Base-by-base conservation (phyloP, 2,113 vertebrate genomes). In the Aix galericulata region DNA sequence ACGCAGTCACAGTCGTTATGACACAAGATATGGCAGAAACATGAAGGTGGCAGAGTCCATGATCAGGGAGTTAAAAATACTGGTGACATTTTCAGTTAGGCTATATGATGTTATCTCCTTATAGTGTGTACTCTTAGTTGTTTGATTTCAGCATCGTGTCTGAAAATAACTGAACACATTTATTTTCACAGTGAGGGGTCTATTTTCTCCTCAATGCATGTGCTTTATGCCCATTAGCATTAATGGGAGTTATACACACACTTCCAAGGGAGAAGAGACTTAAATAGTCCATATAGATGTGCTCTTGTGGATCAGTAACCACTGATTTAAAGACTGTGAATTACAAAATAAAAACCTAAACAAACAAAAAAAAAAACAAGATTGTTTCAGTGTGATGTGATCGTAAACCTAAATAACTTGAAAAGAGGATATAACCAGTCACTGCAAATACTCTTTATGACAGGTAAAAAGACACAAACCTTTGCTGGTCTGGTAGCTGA, bases 121-220 rank as follows among this genome's bases (percentile, higher is more conserved):
- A 88, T 48, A 94, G 86, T 85, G 5, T 52, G 67, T 89, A 73
- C 80, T 96, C 96, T 93, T 94, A 96, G 91, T 97, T 97, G 91
- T 97, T 97, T 97, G 95, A 96, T 97, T 97, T 97, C 38, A 18
- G 91, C 91, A 94, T 94, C 69, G 5, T 96, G 84, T 96, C 92
- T 96, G 94, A 95, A 97, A 97, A 97, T 95, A 97, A 97, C 90
- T 69, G 91, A 96, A 96, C 96, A 95, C 91, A 67, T 97, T 96
- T 96, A 98, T 98, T 98, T 98, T 98, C 98, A 97, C 98, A 98
- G 97, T 76, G 53, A 97, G 97, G 89, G 97, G 97, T 96, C 97
- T 97, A 91, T 97, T 98, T 97, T 95, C 97, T 96, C 91, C 86
- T 92, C 93, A 48, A 40, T 94, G 78, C 85, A 1, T 95, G 92